Conservation (phyloP, 2,797 vertebrate species). For the Yasuhikotakia modesta region DNA sequence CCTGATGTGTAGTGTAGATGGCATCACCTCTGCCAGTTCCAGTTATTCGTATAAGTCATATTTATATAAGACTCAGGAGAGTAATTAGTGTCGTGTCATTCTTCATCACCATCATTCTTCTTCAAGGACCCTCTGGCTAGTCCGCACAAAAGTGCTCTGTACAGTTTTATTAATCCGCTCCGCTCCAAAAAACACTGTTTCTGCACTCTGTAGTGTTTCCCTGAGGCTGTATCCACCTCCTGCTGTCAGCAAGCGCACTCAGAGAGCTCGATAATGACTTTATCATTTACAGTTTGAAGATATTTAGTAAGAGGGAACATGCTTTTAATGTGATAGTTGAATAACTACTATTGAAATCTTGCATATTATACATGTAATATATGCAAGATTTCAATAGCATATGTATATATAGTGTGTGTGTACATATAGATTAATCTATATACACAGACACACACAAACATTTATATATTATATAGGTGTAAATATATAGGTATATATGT, state of each 20-base stretch:
- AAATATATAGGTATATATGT: too few species aligned
- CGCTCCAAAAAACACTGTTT: conserved; percentile 37
- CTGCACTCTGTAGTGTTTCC: conserved; percentile 18
- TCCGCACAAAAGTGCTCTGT: conserved; percentile 11
- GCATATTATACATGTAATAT: too few species aligned
- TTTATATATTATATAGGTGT: too few species aligned
- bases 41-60: conserved; percentile 1
- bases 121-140: conserved; percentile 11
- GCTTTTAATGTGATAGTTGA: too few species aligned
- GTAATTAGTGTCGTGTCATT: conserved; percentile 13
- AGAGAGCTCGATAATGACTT: background rate
- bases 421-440: too few species aligned
- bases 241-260: background rate
- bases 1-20: background rate
- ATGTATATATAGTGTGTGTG: too few species aligned
- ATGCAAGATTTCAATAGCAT: too few species aligned
- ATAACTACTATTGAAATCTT: too few species aligned
- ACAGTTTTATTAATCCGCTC: conserved; percentile 30
- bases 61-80: background rate
- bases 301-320: too few species aligned
- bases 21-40: background rate
- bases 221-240: conserved; percentile 20
- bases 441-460: too few species aligned
- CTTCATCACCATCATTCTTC: conserved; percentile 4
- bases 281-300: background rate